Evolutionary conservation across 1,140 invertebrate species (phyloP), one percentile per base, ranked within the genome.

Genomic region (Cryptotermes secundus): DNA sequence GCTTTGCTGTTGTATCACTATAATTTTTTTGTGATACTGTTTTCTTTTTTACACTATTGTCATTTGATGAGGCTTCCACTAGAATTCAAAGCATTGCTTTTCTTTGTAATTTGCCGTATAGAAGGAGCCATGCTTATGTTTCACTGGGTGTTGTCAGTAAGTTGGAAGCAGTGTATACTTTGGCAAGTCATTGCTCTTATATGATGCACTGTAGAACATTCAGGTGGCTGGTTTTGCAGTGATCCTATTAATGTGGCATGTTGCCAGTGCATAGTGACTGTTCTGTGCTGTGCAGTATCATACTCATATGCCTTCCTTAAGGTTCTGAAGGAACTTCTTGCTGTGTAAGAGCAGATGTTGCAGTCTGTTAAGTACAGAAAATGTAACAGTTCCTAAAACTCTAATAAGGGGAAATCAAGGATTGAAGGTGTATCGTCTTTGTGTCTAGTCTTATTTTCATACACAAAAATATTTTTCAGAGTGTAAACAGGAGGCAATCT

Each of bases 301-400:
- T n/a, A 72, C 59, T 72, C 59, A 72, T 72, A 72, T 72, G 59
- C 59, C 59, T 72, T 72, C 59, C 59, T 31, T 72, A 31, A 65
- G n/a, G 59, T 72, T 72, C 14, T 72, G 59, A 72, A 72, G 26
- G n/a, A n/a, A 31, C n/a, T 72, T 72, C n/a, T 72, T n/a, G n/a
- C 7, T n/a, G 10, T n/a, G 26, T 72, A 72, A 72, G 59, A 72
- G 59, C 59, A 31, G 3, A 26, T 31, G 14, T 72, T 72, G 31
- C n/a, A 72, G 9, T n/a, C 9, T 26, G n/a, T 72, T 72, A 31
- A 22, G 24, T 59, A 59, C 19, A n/a, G 1, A 59, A 59, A 59
- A 19, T 59, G 53, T 59, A 59, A 42, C 53, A 59, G 53, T 59
- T 59, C 53, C 53, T 59, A 59, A 42, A 42, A 42, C 38, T 42